A percentile compares a stretch with the other conserved stretches of the same genome.
Evolutionary conservation across 2,113 vertebrate species (phyloP).

Genomic region (Anguilla japonica): DNA sequence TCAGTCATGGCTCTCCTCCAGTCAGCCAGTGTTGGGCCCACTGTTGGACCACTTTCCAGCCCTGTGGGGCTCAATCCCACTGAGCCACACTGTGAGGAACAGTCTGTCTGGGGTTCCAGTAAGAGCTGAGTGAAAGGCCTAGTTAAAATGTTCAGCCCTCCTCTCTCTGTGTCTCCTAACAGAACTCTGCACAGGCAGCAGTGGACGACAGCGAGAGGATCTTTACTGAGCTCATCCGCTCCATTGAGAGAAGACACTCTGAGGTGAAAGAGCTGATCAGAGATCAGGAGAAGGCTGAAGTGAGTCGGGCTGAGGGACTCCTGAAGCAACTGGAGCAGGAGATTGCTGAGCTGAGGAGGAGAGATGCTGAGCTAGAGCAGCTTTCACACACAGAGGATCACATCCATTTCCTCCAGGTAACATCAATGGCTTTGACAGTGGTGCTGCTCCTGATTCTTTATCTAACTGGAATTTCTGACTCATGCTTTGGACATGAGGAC

Average conservation of each 20-base stretch:
- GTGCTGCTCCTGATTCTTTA: neutral
- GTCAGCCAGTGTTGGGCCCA: neutral
- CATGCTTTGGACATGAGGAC: neutral
- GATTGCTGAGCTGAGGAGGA: slow-evolving; percentile 43
- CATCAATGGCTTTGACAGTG: neutral
- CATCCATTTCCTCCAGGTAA: slow-evolving; percentile 55
- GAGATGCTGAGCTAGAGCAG: slow-evolving; percentile 36
- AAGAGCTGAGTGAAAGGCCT: slow-evolving; percentile 7
- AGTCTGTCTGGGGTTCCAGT: slow-evolving; percentile 10
- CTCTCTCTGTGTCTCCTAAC: slow-evolving; percentile 7
- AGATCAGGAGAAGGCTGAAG: slow-evolving; percentile 19
- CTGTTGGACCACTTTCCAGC: neutral
- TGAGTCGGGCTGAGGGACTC: slow-evolving; percentile 19
- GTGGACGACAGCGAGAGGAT: slow-evolving; percentile 11
- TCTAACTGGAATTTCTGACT: neutral
- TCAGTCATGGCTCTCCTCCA: slow-evolving; percentile 4
- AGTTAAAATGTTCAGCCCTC: neutral
- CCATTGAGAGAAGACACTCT: slow-evolving; percentile 13
- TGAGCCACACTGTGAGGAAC: slow-evolving; percentile 6
- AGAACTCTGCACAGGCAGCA: slow-evolving; percentile 13
- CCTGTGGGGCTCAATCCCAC: slow-evolving; percentile 11
- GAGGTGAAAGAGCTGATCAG: slow-evolving; percentile 8
- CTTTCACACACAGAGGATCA: slow-evolving; percentile 50
- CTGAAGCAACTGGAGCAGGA: slow-evolving; percentile 39
- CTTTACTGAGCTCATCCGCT: slow-evolving; percentile 14